Evolutionary conservation across 2,888 invertebrate species (phyloP).

Genomic region (Platycheirus albimanus): DNA sequence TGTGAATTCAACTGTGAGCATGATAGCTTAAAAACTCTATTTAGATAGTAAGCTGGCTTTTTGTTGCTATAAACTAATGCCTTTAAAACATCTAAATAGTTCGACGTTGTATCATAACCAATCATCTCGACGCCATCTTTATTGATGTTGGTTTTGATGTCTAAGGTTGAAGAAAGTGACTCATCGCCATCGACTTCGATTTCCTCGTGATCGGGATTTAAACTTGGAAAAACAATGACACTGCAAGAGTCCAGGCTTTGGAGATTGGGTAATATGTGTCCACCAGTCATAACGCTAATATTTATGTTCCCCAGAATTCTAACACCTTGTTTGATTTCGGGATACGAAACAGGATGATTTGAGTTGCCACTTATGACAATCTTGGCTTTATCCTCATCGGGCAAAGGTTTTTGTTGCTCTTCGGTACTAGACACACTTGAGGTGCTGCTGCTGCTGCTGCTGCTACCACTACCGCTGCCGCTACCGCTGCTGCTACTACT

Average conservation of each 20-base stretch:
- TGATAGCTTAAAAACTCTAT: conserved; percentile 96
- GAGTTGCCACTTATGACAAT: conserved; percentile 79
- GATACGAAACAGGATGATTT: conserved; percentile 82
- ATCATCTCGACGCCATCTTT: conserved; percentile 90
- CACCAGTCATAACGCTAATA: conserved; percentile 85
- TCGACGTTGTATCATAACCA: conserved; percentile 80
- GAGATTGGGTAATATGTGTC: conserved; percentile 78
- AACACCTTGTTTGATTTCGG: conserved; percentile 86
- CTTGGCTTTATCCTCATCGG: conserved; percentile 72
- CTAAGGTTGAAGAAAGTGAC: conserved; percentile 80
- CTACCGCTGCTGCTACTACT: too few relatives aligned
- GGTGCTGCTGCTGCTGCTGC: too few relatives aligned
- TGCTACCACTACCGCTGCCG: too few relatives aligned
- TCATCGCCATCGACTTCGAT: conserved; percentile 82
- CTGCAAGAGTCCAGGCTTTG: conserved; percentile 96
- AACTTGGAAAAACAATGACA: conserved; percentile 95
- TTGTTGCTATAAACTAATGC: conserved; percentile 95
- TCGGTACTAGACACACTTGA: conserved; percentile 14
- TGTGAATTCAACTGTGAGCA: conserved; percentile 97
- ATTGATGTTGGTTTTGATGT: conserved; percentile 89
- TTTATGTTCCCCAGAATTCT: conserved; percentile 93
- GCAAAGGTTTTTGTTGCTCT: conserved; percentile 26
- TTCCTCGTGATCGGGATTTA: conserved; percentile 98
- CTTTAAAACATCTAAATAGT: conserved; percentile 81
- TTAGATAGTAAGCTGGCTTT: conserved; percentile 97